phyloP scores from a whole-genome alignment of 2,888 invertebrate species.

The Nymphalis urticae region DNA sequence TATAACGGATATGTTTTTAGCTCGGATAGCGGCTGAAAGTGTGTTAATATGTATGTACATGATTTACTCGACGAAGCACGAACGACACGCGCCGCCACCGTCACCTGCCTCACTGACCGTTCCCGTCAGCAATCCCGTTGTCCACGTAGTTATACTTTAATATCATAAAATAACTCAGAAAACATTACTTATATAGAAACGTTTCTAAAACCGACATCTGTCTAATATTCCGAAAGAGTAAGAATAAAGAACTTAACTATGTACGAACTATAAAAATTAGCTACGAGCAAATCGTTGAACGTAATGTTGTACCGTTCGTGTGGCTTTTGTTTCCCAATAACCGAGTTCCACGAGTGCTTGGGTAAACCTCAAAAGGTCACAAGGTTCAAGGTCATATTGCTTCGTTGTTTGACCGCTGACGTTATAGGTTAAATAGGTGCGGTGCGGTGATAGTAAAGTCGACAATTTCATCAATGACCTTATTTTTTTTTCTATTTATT shows the following conservation, averaged over 20 bases:
- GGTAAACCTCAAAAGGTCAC: slow-evolving; percentile 38
- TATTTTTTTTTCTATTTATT: too few relatives aligned
- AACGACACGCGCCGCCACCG: slow-evolving; percentile 59
- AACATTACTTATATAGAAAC: too few relatives aligned
- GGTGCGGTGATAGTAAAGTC: slow-evolving; percentile 20
- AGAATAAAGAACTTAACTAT: too few relatives aligned
- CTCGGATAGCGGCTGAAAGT: slow-evolving; percentile 70
- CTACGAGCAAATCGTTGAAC: too few relatives aligned
- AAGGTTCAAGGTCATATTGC: slow-evolving; percentile 41
- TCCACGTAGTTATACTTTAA: neutral
- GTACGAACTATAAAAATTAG: too few relatives aligned
- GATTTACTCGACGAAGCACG: slow-evolving; percentile 65
- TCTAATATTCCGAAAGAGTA: too few relatives aligned
- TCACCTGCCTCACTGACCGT: slow-evolving; percentile 32
- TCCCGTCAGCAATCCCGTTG: slow-evolving; percentile 65
- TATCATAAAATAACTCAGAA: neutral
- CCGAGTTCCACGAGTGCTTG: slow-evolving; percentile 37
- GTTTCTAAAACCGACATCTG: too few relatives aligned
- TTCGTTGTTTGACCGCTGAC: slow-evolving; percentile 36
- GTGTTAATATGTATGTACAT: slow-evolving; percentile 56
- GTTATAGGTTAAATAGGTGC: slow-evolving; percentile 31
- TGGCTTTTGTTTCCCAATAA: slow-evolving; percentile 34
- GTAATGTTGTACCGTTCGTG: slow-evolving; percentile 1
- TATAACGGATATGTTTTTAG: slow-evolving; percentile 73
- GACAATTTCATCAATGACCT: neutral